A percentile compares a stretch with the other conserved stretches of the same genome.
These are phyloP conservation scores for Naja naja DNA, from an alignment of 2,113 vertebrate species.

Conservation along the genomic window DNA sequence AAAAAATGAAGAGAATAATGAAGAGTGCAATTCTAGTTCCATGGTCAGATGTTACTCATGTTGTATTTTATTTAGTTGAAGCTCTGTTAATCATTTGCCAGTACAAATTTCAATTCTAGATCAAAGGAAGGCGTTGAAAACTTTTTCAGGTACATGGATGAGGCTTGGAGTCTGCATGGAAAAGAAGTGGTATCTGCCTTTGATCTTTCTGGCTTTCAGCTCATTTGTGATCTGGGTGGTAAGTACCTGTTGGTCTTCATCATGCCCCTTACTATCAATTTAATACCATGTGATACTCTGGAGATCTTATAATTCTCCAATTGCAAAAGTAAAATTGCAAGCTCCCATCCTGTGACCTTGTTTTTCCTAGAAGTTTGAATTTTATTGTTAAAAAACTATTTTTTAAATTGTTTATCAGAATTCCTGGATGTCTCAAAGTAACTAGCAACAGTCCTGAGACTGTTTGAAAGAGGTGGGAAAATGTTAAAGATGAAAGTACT, in stretches of 20 bases:
- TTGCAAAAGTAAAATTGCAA: background rate
- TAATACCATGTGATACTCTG: background rate
- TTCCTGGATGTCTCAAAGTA: background rate
- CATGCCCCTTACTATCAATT: background rate
- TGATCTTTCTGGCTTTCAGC: conserved; percentile 69
- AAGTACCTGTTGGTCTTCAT: background rate
- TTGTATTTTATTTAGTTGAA: background rate
- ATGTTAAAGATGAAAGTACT: background rate
- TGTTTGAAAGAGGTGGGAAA: background rate
- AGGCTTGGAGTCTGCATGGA: conserved; percentile 60
- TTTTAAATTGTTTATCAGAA: background rate
- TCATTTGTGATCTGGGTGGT: background rate
- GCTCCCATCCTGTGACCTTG: background rate
- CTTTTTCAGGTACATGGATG: background rate
- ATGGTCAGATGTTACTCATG: background rate
- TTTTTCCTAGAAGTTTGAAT: background rate
- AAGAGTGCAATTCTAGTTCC: background rate
- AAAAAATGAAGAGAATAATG: background rate
- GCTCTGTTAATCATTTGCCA: background rate
- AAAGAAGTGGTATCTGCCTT: conserved; percentile 78
- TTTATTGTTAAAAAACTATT: background rate
- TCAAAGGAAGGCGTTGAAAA: background rate
- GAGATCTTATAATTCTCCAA: background rate
- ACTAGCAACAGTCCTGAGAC: background rate
- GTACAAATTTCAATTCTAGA: background rate